A percentile compares a stretch with the other conserved stretches of the same genome.
Evolutionary conservation across 1,140 invertebrate species (phyloP).

Genomic region (Drosophila kurseongensis): DNA sequence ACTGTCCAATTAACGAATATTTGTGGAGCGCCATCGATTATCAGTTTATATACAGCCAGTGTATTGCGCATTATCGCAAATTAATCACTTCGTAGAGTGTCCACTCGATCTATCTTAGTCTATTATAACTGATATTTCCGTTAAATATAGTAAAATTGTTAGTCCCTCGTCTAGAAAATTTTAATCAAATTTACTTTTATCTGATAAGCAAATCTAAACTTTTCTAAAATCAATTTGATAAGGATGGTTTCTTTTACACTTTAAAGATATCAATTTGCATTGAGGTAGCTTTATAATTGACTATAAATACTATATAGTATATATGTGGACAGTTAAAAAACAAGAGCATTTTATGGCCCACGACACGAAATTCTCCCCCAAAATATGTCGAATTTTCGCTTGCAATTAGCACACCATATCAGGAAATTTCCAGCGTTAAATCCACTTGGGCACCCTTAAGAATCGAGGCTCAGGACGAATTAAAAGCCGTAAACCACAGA

Average conservation of each 20-base stretch:
- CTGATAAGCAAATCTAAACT: no score
- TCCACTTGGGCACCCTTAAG: conserved; percentile 29
- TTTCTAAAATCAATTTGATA: no score
- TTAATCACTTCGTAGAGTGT: background rate
- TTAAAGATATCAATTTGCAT: no score
- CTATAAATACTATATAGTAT: no score
- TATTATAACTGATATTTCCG: background rate
- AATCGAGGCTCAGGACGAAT: conserved; percentile 59
- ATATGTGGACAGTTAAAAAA: no score
- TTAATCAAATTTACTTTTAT: background rate
- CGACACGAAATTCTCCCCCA: background rate
- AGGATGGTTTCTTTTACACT: no score
- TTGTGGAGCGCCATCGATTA: background rate
- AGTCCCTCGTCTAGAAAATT: background rate
- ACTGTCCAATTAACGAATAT: conserved; percentile 21
- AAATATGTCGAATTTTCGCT: conserved; percentile 24
- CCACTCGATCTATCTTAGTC: background rate
- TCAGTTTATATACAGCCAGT: conserved; percentile 39
- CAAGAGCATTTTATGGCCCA: no score
- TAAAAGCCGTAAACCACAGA: conserved; percentile 79
- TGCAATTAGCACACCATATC: conserved; percentile 57
- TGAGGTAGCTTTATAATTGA: no score
- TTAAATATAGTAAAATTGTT: background rate
- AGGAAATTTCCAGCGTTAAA: conserved; percentile 21
- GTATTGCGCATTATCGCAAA: background rate